Conservation (phyloP, 2,113 vertebrate genomes). For the Microcebus murinus region DNA sequence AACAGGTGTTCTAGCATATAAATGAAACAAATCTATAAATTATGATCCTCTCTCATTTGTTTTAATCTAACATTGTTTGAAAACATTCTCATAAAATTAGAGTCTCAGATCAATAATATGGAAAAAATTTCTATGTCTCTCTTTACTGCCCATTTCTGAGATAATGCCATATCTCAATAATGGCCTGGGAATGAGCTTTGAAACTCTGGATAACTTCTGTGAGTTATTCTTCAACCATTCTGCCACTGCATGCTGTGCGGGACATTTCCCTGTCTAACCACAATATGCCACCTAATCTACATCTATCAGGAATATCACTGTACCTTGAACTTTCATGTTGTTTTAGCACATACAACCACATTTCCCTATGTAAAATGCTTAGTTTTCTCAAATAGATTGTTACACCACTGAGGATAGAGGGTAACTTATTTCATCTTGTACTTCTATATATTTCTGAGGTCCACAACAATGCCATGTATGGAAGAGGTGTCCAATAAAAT, state of each 20-base stretch:
- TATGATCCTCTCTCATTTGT: neutral
- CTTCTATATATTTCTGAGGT: neutral
- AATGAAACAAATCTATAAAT: constrained; percentile 21
- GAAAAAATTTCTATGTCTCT: neutral
- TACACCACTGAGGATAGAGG: neutral
- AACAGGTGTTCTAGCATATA: constrained; percentile 22
- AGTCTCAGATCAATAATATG: neutral
- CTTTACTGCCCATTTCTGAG: neutral
- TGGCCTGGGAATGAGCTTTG: neutral
- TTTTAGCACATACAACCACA: neutral
- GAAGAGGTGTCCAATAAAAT: neutral
- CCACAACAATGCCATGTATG: neutral
- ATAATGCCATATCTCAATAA: neutral
- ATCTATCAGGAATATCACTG: neutral
- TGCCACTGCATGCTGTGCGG: neutral
- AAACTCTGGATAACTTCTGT: neutral
- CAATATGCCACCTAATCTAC: neutral
- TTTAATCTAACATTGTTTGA: neutral
- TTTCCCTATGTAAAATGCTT: neutral
- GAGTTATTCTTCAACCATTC: neutral
- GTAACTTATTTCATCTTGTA: neutral
- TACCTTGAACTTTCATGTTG: neutral
- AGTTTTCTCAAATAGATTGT: neutral
- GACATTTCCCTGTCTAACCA: neutral
- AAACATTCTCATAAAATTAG: constrained; percentile 36